Base-by-base conservation (phyloP, 2,797 vertebrate genomes). In the Trachurus trachurus region DNA sequence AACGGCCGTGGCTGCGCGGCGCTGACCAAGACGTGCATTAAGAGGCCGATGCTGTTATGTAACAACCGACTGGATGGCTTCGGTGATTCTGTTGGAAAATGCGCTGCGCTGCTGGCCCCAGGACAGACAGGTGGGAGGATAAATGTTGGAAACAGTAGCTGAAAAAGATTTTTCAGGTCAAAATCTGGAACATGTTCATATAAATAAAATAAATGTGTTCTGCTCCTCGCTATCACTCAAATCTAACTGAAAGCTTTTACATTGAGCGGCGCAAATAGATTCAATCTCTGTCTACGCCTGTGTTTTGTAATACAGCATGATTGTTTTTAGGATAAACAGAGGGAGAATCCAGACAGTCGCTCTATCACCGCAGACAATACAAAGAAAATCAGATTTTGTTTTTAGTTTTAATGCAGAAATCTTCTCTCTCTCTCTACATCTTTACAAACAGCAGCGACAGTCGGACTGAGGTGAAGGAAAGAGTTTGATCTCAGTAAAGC, bases 51-150 rank as follows among this genome's bases (percentile, higher is more conserved):
- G 26, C 65, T 26, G 75, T 86, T 89, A 82, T 67, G 66, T 56
- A 86, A 88, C 52, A 26, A 26, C 26, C 34, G 47, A 63, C 45
- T 49, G 63, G 60, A 85, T 37, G 56, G 67, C 21, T 62, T n/a
- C 5, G 40, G 50, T 81, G 61, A 70, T 73, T 54, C 22, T 31
- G 39, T 29, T 71, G 67, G 81, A 87, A 85, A 85, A 82, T 83
- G 56, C 61, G 57, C 26, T 83, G 56, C 61, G 57, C 26, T 26
- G 26, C 26, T 45, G 45, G 75, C 65, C 49, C 15, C 1, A 11
- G 53, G 52, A 67, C 12, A 79, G 72, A 76, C 71, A 85, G 72
- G 81, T 80, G 64, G 57, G 45, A 3, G 21, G 67, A 78, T 58
- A 59, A 74, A 16, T 26, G 45, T 65, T 72, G 69, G 83, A 82